Conservation (phyloP, 1,140 invertebrate species). For the Drosophila navojoa region DNA sequence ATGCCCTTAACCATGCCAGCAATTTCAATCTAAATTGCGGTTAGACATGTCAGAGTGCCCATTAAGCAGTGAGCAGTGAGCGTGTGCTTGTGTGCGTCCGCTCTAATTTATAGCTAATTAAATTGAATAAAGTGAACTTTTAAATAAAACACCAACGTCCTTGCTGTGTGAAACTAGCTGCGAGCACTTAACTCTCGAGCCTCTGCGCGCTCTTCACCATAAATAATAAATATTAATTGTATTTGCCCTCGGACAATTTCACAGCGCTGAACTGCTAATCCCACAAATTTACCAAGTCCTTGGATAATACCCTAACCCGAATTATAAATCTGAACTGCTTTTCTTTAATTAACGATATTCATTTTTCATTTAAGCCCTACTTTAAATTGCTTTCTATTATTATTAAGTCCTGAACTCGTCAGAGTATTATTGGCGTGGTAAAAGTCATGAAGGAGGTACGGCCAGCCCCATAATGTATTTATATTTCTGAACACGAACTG, state of each 20-base stretch:
- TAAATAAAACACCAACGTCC: conserved; percentile 12
- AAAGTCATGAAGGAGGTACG: too few relatives aligned
- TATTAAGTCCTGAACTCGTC: too few relatives aligned
- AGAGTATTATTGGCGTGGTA: too few relatives aligned
- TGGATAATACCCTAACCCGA: too few relatives aligned
- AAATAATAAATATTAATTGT: conserved; percentile 69
- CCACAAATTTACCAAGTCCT: conserved; percentile 1
- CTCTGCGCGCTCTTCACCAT: conserved; percentile 32
- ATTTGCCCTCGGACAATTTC: conserved; percentile 14
- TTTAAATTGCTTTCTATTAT: too few relatives aligned
- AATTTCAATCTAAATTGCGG: conserved; percentile 55
- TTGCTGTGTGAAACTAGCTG: conserved; percentile 46
- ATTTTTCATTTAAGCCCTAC: too few relatives aligned
- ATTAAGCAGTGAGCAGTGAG: conserved; percentile 34
- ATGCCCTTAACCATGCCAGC: conserved; percentile 58
- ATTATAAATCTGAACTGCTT: too few relatives aligned
- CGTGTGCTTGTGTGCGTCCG: conserved; percentile 8
- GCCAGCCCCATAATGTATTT: too few relatives aligned
- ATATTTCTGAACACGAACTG: too few relatives aligned
- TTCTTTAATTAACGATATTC: too few relatives aligned
- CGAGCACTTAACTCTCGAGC: conserved; percentile 39
- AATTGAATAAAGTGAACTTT: conserved; percentile 3
- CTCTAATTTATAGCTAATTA: conserved; percentile 60
- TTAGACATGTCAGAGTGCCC: conserved; percentile 45
- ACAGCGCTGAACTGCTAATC: conserved; percentile 49